A percentile compares a stretch with the other conserved stretches of the same genome.
phyloP scores from a whole-genome alignment of 2,888 invertebrate species.

The Silvanus unidentatus region DNA sequence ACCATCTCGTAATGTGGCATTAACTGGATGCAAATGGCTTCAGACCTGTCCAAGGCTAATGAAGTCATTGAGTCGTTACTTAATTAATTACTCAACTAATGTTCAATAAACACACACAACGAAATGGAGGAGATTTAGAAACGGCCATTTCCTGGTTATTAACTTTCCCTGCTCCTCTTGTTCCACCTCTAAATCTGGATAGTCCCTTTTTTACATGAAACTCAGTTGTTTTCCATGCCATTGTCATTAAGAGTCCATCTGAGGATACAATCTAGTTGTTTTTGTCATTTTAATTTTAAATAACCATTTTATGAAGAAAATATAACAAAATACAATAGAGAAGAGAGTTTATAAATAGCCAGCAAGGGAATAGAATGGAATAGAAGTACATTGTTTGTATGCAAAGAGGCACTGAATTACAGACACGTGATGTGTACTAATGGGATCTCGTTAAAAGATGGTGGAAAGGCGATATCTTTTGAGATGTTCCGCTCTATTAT shows the following conservation, averaged over 20 bases:
- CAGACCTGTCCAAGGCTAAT: constrained; percentile 27
- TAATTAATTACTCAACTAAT: constrained; percentile 22
- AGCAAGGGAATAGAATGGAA: too few relatives aligned
- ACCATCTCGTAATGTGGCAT: constrained; percentile 31
- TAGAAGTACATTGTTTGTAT: too few relatives aligned
- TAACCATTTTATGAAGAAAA: too few relatives aligned
- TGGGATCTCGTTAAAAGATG: background rate
- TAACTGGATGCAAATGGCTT: constrained; percentile 24
- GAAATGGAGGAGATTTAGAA: background rate
- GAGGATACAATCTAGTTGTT: too few relatives aligned
- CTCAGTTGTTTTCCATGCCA: too few relatives aligned
- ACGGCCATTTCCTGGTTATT: constrained; percentile 1
- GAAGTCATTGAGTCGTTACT: constrained; percentile 33
- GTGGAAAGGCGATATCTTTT: background rate
- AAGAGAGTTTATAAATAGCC: too few relatives aligned
- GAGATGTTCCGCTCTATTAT: constrained; percentile 1
- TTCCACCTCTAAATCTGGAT: too few relatives aligned
- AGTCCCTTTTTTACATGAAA: too few relatives aligned
- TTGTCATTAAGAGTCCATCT: too few relatives aligned
- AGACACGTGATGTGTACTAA: background rate
- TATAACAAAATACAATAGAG: too few relatives aligned
- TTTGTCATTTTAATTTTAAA: too few relatives aligned
- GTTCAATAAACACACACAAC: constrained; percentile 4
- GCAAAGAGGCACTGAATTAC: too few relatives aligned
- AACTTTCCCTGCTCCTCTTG: background rate